Evolutionary conservation across 2,888 invertebrate genomes (phyloP).

Genomic region (Steinernema hermaphroditum): DNA sequence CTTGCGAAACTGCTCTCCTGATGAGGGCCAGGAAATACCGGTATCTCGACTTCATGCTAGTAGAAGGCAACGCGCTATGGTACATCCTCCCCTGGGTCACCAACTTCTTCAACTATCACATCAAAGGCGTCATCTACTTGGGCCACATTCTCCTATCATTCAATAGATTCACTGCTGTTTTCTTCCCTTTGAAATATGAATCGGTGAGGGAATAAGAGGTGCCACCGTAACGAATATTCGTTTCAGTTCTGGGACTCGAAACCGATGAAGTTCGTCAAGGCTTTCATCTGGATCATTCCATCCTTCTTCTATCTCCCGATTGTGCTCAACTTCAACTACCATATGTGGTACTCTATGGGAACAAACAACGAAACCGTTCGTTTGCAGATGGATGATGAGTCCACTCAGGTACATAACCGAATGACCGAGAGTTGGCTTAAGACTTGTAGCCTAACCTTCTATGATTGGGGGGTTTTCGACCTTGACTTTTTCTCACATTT

Average conservation of each 20-base stretch:
- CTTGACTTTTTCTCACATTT: too few relatives aligned
- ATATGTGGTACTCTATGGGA: background rate
- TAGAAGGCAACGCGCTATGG: background rate
- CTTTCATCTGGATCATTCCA: background rate
- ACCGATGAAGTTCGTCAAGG: background rate
- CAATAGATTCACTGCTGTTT: background rate
- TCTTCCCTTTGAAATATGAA: background rate
- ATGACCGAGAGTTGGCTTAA: background rate
- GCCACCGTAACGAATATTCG: background rate
- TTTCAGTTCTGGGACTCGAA: background rate
- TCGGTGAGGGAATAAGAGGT: too few relatives aligned
- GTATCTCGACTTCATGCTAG: background rate
- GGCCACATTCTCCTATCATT: constrained; percentile 3
- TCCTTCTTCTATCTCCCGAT: background rate
- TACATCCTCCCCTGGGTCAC: background rate
- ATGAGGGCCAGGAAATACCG: background rate
- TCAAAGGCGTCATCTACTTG: background rate
- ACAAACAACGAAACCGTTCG: background rate
- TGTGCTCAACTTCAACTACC: background rate
- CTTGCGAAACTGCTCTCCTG: background rate
- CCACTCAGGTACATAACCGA: background rate
- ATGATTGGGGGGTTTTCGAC: too few relatives aligned
- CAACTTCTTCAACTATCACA: background rate
- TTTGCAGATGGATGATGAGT: background rate
- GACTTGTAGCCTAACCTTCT: too few relatives aligned